Conservation (phyloP, 2,888 invertebrate species). For the Andrena trimmerana region DNA sequence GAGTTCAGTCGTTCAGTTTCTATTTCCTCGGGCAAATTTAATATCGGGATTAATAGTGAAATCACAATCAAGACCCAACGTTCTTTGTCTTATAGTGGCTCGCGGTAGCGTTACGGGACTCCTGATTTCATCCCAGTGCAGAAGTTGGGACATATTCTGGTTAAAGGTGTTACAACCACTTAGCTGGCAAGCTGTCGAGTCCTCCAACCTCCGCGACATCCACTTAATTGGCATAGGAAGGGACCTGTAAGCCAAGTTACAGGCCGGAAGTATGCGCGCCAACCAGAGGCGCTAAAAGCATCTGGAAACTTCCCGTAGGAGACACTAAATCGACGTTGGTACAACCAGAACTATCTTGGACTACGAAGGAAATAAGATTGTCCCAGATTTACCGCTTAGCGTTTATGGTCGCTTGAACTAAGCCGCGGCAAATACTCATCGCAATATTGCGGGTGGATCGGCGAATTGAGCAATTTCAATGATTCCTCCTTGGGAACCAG, state of each 20-base stretch:
- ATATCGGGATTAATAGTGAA: not conserved
- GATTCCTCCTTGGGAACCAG: no score
- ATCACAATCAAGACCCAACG: not conserved
- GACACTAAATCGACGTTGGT: conserved; percentile 62
- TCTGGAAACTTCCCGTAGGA: conserved; percentile 69
- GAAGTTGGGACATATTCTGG: conserved; percentile 75
- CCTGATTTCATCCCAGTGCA: conserved; percentile 38
- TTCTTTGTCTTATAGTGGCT: conserved; percentile 18
- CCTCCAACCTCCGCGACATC: conserved; percentile 75
- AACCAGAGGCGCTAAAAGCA: conserved; percentile 70
- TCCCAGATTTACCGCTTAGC: conserved; percentile 39
- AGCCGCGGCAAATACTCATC: not conserved
- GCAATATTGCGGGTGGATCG: conserved; percentile 7
- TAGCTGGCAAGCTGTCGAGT: conserved; percentile 81
- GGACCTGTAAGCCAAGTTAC: conserved; percentile 66
- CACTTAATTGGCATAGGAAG: conserved; percentile 81
- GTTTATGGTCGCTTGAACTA: conserved; percentile 40
- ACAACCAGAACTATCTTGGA: conserved; percentile 57
- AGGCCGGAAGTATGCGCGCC: conserved; percentile 67
- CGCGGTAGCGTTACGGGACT: conserved; percentile 1
- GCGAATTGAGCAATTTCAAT: not conserved
- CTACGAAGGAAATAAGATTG: conserved; percentile 44
- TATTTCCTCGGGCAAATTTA: not conserved
- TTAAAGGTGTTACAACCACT: conserved; percentile 83
- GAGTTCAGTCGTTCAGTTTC: not conserved